phyloP scores from a whole-genome alignment of 2,113 vertebrate species.

The Dolichotis patagonum region DNA sequence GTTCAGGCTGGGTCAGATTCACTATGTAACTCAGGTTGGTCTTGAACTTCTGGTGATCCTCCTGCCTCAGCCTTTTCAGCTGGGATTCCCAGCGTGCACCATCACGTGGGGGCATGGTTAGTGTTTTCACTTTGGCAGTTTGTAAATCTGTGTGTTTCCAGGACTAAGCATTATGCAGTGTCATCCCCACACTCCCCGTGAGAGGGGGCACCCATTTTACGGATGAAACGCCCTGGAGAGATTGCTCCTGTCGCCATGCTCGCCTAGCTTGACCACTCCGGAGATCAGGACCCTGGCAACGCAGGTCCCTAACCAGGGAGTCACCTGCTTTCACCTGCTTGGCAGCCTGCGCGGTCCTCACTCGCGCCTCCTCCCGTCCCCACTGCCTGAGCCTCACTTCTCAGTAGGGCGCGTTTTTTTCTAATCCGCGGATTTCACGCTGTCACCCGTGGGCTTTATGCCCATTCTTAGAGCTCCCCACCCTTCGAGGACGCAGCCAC shows the following conservation, averaged over 20 bases:
- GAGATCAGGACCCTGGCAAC: background rate
- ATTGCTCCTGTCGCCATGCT: background rate
- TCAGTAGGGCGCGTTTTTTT: background rate
- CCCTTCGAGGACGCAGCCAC: background rate
- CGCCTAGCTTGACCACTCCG: background rate
- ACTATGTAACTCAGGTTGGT: background rate
- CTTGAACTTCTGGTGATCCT: background rate
- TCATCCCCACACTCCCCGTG: background rate
- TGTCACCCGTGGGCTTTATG: background rate
- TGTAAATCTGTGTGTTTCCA: conserved; percentile 17
- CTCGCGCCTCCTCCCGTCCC: background rate
- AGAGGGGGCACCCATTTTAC: background rate
- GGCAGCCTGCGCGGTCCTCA: background rate
- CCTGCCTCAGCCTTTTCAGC: background rate
- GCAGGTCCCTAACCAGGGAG: background rate
- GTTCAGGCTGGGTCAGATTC: background rate
- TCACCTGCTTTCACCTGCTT: background rate
- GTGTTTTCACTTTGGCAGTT: conserved; percentile 43
- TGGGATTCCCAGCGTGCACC: background rate
- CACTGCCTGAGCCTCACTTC: background rate
- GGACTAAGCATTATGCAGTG: conserved; percentile 53
- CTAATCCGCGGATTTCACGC: background rate
- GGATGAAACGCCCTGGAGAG: background rate
- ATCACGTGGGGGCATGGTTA: conserved; percentile 22
- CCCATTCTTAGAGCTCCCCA: background rate